Percentiles rank a stretch among this genome's conserved stretches.
These are phyloP conservation scores for Syngnathus floridae DNA, from an alignment of 2,113 vertebrate genomes.

Conservation along the genomic window DNA sequence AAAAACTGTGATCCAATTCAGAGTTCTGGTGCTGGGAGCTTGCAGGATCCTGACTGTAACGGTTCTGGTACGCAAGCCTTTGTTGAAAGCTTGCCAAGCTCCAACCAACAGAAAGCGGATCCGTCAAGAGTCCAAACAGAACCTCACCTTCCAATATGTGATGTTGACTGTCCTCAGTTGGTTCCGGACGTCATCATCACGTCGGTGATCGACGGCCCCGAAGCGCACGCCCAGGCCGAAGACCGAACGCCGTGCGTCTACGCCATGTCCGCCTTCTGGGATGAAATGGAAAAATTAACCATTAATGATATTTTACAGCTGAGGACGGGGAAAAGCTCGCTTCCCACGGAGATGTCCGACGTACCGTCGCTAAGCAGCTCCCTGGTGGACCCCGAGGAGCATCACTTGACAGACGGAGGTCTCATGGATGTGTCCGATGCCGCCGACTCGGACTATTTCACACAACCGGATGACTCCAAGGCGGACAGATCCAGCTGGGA, in stretches of 20 bases:
- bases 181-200: conserved; percentile 35
- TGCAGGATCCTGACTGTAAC: neutral
- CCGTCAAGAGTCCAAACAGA: conserved; percentile 9
- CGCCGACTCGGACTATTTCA: conserved; percentile 69
- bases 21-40: neutral
- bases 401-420: conserved; percentile 18
- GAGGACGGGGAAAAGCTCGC: conserved; percentile 25
- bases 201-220: conserved; percentile 30
- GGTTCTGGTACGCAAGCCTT: neutral
- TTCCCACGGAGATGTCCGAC: conserved; percentile 21
- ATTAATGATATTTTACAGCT: conserved; percentile 73
- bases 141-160: conserved; percentile 9
- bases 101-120: neutral
- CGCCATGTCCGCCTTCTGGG: conserved; percentile 73
- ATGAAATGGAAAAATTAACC: conserved; percentile 75
- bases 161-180: conserved; percentile 11
- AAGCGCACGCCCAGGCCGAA: conserved; percentile 30
- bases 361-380: neutral
- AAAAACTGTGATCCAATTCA: neutral
- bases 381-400: conserved; percentile 20
- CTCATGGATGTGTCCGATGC: conserved; percentile 45
- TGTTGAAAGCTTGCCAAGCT: conserved; percentile 1
- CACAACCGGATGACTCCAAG: conserved; percentile 64
- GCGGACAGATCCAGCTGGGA: conserved; percentile 62
- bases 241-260: conserved; percentile 53